These are phyloP conservation scores for Hoplias malabaricus DNA, from an alignment of 2,113 vertebrate species.

Conservation along the genomic window DNA sequence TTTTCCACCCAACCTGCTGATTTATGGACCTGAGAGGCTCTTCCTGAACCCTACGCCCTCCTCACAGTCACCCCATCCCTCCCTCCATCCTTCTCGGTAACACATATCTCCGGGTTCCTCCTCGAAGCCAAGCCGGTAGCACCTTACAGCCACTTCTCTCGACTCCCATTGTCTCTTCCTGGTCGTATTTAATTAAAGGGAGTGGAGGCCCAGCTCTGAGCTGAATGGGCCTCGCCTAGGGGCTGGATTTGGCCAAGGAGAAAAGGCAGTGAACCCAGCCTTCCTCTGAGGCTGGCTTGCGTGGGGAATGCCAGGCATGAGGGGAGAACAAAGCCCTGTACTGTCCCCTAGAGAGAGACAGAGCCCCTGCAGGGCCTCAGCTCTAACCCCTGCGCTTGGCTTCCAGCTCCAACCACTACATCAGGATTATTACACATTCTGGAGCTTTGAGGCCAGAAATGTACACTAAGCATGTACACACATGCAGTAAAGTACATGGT, in stretches of 20 bases:
- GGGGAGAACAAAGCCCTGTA: constrained; percentile 70
- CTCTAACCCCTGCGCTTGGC: constrained; percentile 21
- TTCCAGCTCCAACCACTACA: constrained; percentile 17
- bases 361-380: constrained; percentile 44
- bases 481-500: too few species aligned
- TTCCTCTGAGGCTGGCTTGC: constrained; percentile 58
- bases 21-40: neutral
- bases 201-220: constrained; percentile 22
- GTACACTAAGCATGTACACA: neutral
- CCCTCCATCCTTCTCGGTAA: neutral
- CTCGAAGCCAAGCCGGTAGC: constrained; percentile 32
- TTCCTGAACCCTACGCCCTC: neutral
- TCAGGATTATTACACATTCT: constrained; percentile 29
- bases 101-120: neutral
- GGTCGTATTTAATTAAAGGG: constrained; percentile 48
- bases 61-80: neutral
- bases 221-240: constrained; percentile 41
- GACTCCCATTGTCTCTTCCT: constrained; percentile 35
- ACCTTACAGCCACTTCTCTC: constrained; percentile 41
- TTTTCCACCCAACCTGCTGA: neutral
- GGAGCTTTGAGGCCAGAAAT: neutral
- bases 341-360: constrained; percentile 70
- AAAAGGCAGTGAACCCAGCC: constrained; percentile 37
- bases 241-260: constrained; percentile 46
- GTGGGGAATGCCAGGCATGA: constrained; percentile 72